Conservation (phyloP, 2,797 vertebrate species). For the Cryptoblepharus egeriae region DNA sequence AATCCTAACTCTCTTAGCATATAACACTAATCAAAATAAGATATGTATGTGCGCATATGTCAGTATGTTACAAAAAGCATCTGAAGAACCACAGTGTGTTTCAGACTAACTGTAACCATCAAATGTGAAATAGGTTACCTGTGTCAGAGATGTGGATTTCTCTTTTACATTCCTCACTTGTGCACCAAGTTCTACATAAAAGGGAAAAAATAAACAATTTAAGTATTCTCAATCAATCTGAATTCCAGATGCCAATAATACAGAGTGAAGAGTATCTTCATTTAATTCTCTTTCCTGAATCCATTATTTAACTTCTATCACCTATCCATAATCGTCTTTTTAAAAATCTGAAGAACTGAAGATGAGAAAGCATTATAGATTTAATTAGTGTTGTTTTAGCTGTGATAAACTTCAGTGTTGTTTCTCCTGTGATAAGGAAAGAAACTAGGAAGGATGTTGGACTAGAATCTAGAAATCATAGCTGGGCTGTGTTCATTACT, state of each 20-base stretch:
- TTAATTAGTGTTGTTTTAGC: too few relatives aligned
- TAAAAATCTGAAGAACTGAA: background rate
- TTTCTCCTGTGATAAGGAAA: too few relatives aligned
- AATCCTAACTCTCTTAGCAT: too few relatives aligned
- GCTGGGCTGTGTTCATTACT: too few relatives aligned
- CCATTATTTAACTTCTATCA: background rate
- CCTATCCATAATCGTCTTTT: background rate
- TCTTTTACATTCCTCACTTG: conserved; percentile 68
- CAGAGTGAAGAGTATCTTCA: background rate
- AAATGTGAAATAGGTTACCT: conserved; percentile 65
- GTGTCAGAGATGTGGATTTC: conserved; percentile 56
- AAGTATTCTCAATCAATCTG: background rate
- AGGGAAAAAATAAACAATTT: background rate
- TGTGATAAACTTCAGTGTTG: too few relatives aligned
- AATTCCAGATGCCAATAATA: background rate
- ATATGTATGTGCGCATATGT: too few relatives aligned
- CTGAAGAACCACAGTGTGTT: too few relatives aligned
- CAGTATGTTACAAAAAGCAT: too few relatives aligned
- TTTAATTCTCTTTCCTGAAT: background rate
- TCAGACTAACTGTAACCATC: background rate
- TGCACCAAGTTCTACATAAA: conserved; percentile 60
- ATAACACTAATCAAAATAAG: too few relatives aligned
- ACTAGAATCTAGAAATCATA: too few relatives aligned
- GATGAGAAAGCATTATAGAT: too few relatives aligned
- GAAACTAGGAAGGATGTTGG: too few relatives aligned